Evolutionary conservation across 2,113 vertebrate genomes (phyloP), one percentile per base, ranked within the genome.

Genomic region (Zosterops hypoxanthus): DNA sequence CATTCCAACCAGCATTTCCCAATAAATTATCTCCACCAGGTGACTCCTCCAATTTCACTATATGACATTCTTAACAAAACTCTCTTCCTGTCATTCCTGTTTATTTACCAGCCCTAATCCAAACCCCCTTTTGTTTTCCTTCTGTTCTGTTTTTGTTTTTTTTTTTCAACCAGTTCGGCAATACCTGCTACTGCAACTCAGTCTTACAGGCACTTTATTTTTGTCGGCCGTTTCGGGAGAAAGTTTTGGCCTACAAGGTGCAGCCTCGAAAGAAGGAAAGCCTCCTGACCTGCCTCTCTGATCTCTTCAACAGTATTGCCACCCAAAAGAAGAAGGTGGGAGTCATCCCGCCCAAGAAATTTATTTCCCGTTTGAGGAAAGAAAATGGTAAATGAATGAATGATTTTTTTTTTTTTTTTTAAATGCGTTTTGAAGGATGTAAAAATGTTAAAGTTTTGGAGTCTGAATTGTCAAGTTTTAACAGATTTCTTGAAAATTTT

Each of bases 101-200:
- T 57, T 39, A 11, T 39, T 82, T 60, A 77, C 12, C 86, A 91
- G 81, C 39, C 52, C 76, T 96, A 81, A 93, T 29, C 23, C 72
- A 49, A 50, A 28, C 42, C 52, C 12, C 0, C 39, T 39, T 96
- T 84, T 94, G 39, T 95, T 95, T 50, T 56, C 65, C 83, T 75
- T 72, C 14, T 92, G 52, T 95, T 94, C 76, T 96, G 65, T 93
- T 91, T 96, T 53, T 84, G 82, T 21, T 34, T 34, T 50, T 26
- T 16, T 24, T 22, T 55, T 34, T 25, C 76, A 46, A 95, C n/a
- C 78, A 99, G 99, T 99, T 99, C 90, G 99, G 99, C 85, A 99
- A 99, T 97, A 99, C 99, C 95, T 99, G 99, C 98, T 99, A 99
- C 98, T 99, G 99, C 97, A 99, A 99, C 98, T 99, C 99, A 1